Evolutionary conservation across 2,888 invertebrate genomes (phyloP).

Genomic region (Bursaphelenchus okinawaensis): DNA sequence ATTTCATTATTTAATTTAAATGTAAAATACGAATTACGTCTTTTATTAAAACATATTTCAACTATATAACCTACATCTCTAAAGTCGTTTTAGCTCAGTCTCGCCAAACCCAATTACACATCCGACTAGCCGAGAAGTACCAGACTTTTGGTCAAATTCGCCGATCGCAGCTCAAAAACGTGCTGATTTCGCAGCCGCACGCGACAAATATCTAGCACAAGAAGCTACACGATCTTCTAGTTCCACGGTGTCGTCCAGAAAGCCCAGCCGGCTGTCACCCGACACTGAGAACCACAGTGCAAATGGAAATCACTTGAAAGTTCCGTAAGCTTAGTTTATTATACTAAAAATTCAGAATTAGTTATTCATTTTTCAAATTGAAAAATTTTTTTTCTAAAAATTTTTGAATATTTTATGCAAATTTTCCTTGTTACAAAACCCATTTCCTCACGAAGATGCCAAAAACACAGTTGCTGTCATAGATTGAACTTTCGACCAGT

Average conservation of each 20-base stretch:
- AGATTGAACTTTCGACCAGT: too few relatives aligned
- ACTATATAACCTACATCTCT: not conserved
- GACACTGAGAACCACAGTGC: not conserved
- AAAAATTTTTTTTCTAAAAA: too few relatives aligned
- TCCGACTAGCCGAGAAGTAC: not conserved
- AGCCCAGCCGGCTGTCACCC: not conserved
- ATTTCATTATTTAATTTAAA: too few relatives aligned
- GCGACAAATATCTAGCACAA: not conserved
- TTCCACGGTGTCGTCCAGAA: not conserved
- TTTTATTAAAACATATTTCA: too few relatives aligned
- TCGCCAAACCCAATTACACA: not conserved
- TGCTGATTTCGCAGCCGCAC: not conserved
- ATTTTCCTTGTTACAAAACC: too few relatives aligned
- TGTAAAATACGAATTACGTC: too few relatives aligned
- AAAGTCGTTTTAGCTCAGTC: not conserved
- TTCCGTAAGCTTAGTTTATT: not conserved
- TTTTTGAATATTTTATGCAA: too few relatives aligned
- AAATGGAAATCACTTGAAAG: not conserved
- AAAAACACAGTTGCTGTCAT: too few relatives aligned
- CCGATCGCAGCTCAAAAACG: not conserved
- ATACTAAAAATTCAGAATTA: too few relatives aligned
- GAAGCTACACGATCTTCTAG: not conserved
- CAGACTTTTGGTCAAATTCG: not conserved
- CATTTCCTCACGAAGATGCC: too few relatives aligned
- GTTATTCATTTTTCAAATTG: too few relatives aligned